Base-by-base conservation (phyloP, 2,113 vertebrate genomes). In the Oryzias melastigma region DNA sequence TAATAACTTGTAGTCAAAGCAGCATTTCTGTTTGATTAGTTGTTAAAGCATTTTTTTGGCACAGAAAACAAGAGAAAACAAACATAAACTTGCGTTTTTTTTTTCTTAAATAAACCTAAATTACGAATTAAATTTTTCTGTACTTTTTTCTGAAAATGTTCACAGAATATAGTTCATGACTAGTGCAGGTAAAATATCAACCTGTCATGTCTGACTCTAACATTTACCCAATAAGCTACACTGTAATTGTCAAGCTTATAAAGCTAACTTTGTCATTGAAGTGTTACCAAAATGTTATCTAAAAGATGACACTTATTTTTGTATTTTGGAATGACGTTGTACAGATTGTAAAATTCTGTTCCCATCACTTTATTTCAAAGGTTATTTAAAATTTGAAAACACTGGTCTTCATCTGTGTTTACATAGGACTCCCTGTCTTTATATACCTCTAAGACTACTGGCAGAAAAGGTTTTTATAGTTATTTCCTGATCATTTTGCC, bases 251-350 rank as follows among this genome's bases (percentile, higher is more conserved):
- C 75, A 82, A 59, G 56, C 78, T 58, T 75, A 58, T 73, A 64
- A 76, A 83, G 81, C 70, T 80, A 66, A 65, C 78, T 82, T 81
- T 87, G 80, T 92, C 86, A 81, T 83, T 90, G 77, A 90, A 89
- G 89, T 91, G 86, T 91, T 91, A 91, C 87, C 87, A 90, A 91
- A 92, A 91, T 90, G 87, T 91, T 87, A 90, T 89, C 82, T 84
- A 80, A 87, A 87, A 89, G 70, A 90, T 68, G 80, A 86, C 85
- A 67, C 88, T 87, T 92, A 92, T 93, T 93, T 93, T 93, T 93
- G 89, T 93, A 93, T 91, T 88, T 90, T 89, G 74, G 86, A 91
- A 85, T 75, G 84, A 83, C 87, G 82, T 83, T 91, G 87, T 90
- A 91, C 73, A 90, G 90, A 90, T 83, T 88, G 87, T 90, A 89